Conservation (phyloP, 2,797 vertebrate genomes). For the Cyprinella venusta region DNA sequence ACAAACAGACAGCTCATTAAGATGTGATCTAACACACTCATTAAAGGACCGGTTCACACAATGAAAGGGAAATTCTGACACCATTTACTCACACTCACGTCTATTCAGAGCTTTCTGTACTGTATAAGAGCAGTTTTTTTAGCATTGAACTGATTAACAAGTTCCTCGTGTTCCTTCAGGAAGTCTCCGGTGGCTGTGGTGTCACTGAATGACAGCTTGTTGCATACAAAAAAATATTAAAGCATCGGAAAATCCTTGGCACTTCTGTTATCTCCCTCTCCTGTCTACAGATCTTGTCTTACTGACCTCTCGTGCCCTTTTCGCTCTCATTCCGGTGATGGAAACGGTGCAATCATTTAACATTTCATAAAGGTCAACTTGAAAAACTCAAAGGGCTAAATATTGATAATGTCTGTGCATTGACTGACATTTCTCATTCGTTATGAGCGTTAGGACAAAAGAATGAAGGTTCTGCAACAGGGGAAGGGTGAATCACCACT, state of each 20-base stretch:
- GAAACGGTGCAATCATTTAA: conserved; percentile 69
- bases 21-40: conserved; percentile 26
- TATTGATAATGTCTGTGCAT: conserved; percentile 72
- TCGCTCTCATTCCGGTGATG: conserved; percentile 58
- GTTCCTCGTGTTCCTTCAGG: neutral
- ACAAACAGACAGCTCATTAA: conserved; percentile 8
- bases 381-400: conserved; percentile 69
- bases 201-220: neutral
- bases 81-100: neutral
- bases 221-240: neutral
- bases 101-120: neutral
- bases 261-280: conserved; percentile 10
- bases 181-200: too few relatives aligned
- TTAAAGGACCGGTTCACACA: neutral
- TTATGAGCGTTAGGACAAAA: conserved; percentile 63
- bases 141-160: neutral
- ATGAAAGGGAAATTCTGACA: neutral
- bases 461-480: conserved; percentile 57
- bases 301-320: conserved; percentile 66
- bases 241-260: neutral
- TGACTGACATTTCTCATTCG: conserved; percentile 76
- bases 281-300: conserved; percentile 59
- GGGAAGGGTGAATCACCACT: conserved; percentile 51
- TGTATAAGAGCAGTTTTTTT: neutral
- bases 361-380: conserved; percentile 80